Evolutionary conservation across 1,140 invertebrate species (phyloP), one percentile per base, ranked within the genome.

Genomic region (Bombyx mori): DNA sequence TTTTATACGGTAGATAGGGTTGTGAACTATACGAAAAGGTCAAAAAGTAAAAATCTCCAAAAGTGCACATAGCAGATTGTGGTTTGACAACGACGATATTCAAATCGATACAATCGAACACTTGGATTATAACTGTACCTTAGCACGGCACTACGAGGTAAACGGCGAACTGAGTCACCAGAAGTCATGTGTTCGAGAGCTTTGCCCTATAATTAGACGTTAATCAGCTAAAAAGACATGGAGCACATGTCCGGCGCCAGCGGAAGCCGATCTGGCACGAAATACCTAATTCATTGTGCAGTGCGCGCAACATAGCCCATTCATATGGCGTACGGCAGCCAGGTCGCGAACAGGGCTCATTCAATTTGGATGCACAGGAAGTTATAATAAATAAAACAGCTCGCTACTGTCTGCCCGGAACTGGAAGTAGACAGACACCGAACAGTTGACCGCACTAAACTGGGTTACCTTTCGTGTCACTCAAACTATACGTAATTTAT

Each of bases 171-270:
- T 83, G 82, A 85, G 68, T 85, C 82, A 86, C 71, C 66, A 68
- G 66, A 69, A 76, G 76, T 77, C 77, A 75, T 80, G 65, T 75
- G 71, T 52, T 68, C 67, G 71, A 79, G 73, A 75, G 70, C 73
- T 74, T 73, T 70, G 75, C 69, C 79, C 81, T 86, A 84, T 84
- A 82, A 85, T 86, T 86, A 86, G 79, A 86, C 71, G 72, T 81
- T 86, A 82, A 86, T 84, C 79, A 82, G 83, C 63, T 62, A 86
- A 86, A 82, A 86, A 83, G 79, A 35, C 26, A 35, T 35, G 26
- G 26, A 35, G 76, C 74, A 73, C 68, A 79, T 77, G 79, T 77
- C 79, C 80, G 77, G 79, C 79, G 77, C 79, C 79, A 81, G 73
- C 79, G 82, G 80, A 86, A 86, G 74, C 73, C 73, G 62, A 69